Evolutionary conservation across 2,113 vertebrate species (phyloP).

Genomic region (Colistium nudipinnis): DNA sequence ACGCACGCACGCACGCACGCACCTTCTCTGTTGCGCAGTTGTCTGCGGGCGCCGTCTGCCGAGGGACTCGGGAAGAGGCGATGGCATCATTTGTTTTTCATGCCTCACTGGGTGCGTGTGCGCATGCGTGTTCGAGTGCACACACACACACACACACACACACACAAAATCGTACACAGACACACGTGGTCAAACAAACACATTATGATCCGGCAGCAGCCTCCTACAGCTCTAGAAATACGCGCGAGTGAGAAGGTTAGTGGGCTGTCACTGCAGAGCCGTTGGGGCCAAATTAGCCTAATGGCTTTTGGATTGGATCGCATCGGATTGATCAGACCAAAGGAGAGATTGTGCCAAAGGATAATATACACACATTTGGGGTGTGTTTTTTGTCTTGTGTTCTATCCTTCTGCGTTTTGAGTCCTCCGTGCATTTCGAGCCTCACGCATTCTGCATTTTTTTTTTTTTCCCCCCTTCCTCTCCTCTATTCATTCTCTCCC

Average conservation of each 20-base stretch:
- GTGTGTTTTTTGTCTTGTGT: background rate
- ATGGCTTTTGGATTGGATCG: background rate
- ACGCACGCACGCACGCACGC: too few relatives aligned
- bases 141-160: background rate
- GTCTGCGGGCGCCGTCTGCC: conserved; percentile 26
- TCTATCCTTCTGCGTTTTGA: background rate
- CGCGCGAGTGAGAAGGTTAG: background rate
- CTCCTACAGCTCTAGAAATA: conserved; percentile 17
- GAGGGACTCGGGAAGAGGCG: conserved; percentile 24
- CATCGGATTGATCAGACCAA: background rate
- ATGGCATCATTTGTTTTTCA: conserved; percentile 50
- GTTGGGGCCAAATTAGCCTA: conserved; percentile 4
- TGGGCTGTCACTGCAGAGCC: background rate
- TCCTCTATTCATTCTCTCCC: background rate
- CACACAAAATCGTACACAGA: background rate
- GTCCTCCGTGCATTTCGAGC: background rate
- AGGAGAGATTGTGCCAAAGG: background rate
- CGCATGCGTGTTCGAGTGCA: background rate
- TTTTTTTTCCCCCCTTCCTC: background rate
- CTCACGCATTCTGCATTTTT: too few relatives aligned
- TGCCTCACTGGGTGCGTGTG: conserved; percentile 33
- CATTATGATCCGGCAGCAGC: conserved; percentile 10
- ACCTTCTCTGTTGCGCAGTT: conserved; percentile 10
- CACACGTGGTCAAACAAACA: background rate
- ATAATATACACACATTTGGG: background rate